Percentiles rank a stretch among this genome's conserved stretches.
Conservation (phyloP, 1,140 invertebrate species). For the Diachasmimorpha longicaudata region DNA sequence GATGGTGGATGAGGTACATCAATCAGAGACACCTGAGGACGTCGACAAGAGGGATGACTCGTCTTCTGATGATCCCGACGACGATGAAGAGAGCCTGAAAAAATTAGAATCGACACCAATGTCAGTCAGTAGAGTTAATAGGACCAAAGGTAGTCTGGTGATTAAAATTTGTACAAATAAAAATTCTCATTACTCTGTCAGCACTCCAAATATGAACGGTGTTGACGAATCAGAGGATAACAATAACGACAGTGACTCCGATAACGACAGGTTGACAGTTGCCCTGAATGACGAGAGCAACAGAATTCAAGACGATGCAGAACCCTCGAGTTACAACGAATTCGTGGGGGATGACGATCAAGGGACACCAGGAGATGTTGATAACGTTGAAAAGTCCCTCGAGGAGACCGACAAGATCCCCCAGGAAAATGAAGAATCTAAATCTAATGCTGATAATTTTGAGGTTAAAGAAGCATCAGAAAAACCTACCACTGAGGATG, state of each 20-base stretch:
- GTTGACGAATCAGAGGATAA: constrained; percentile 22
- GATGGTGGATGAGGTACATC: background rate
- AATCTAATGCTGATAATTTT: background rate
- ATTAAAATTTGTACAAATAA: constrained; percentile 60
- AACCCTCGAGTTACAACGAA: constrained; percentile 8
- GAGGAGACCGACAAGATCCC: no score
- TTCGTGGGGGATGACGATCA: no score
- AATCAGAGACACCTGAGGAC: background rate
- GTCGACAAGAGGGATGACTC: background rate
- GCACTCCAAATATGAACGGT: constrained; percentile 32
- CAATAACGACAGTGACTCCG: constrained; percentile 20
- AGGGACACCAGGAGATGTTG: no score
- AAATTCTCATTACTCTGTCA: constrained; percentile 55
- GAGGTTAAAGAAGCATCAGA: background rate
- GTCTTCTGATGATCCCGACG: background rate
- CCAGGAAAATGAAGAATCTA: background rate
- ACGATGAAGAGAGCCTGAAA: constrained; percentile 16
- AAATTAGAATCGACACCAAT: constrained; percentile 1
- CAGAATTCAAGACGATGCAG: background rate
- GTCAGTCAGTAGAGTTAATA: constrained; percentile 43
- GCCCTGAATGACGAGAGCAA: background rate
- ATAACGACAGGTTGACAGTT: constrained; percentile 6
- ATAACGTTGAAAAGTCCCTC: no score
- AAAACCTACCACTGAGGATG: constrained; percentile 28
- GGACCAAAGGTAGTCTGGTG: constrained; percentile 54